Base-by-base conservation (phyloP, 2,113 vertebrate genomes). In the Hippocampus zosterae region DNA sequence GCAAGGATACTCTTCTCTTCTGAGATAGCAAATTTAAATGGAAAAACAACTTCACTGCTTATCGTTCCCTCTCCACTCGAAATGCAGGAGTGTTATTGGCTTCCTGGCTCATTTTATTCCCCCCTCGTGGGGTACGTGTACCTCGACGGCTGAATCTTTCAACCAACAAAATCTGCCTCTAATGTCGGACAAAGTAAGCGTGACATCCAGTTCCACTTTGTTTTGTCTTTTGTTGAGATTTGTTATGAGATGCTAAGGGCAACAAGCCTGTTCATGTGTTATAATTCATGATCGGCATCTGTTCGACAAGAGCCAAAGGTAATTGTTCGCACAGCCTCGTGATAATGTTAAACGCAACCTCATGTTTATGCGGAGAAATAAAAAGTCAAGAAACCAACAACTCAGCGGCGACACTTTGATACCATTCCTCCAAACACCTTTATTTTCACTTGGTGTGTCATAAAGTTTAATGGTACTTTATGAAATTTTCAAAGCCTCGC, bases 391-490 rank as follows among this genome's bases (percentile, higher is more conserved):
- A 71, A 69, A 57, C 57, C 71, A 84, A 82, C 60, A 75, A 68
- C 2, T 15, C 72, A 27, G 61, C 15, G 70, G 65, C 61, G 57
- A 75, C 64, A 84, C 75, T 27, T 53, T 65, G 55, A 74, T 70
- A 74, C 56, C 63, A 64, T 23, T 78, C 70, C 56, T 52, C 61
- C 64, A 46, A 50, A 75, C 52, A 70, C 57, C 76, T 83, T 79
- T 80, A 79, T 82, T 82, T 79, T 72, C 74, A 82, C 73, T 83
- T 72, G 71, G 74, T 64, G 71, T 82, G 71, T 79, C 85, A 88
- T 85, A 76, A 82, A 85, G 73, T 87, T 87, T 82, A 81, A 82
- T 84, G 70, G 70, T 72, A 57, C 69, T 75, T 84, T 69, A 83
- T 84, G 69, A 85, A 81, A 83, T 60, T 65, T 84, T 78, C 65